phyloP scores from a whole-genome alignment of 2,888 invertebrate genomes.

The Andrena haemorrhoa region DNA sequence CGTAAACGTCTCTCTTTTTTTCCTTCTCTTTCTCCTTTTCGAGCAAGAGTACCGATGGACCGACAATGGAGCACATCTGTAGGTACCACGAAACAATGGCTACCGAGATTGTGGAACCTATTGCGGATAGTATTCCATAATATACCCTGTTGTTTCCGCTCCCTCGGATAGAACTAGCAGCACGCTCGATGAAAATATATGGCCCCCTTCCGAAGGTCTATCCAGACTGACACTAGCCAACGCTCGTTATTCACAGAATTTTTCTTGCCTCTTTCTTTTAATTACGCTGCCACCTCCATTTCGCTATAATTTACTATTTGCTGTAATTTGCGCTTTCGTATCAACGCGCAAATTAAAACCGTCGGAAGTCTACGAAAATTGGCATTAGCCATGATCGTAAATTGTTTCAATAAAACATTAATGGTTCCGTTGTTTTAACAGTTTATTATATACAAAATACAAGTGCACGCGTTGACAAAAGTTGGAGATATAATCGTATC shows the following conservation, averaged over 20 bases:
- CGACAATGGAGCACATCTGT: constrained; percentile 81
- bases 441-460: background rate
- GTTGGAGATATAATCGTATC: background rate
- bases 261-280: constrained; percentile 13
- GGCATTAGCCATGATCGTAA: background rate
- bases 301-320: background rate
- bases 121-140: constrained; percentile 84
- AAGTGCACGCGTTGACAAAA: background rate
- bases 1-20: constrained; percentile 68
- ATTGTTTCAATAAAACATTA: background rate
- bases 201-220: constrained; percentile 58
- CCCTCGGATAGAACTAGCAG: constrained; percentile 63
- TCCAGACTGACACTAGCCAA: constrained; percentile 52
- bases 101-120: constrained; percentile 82
- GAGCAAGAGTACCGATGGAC: constrained; percentile 72
- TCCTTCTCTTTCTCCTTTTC: constrained; percentile 59
- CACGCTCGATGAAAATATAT: constrained; percentile 63
- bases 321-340: background rate
- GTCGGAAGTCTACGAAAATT: background rate
- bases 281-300: background rate
- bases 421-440: background rate
- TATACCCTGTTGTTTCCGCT: constrained; percentile 82
- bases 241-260: constrained; percentile 31
- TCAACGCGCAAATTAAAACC: background rate
- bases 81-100: constrained; percentile 83